Evolutionary conservation across 2,888 invertebrate genomes (phyloP).

Genomic region (Heterodera filipjevi): DNA sequence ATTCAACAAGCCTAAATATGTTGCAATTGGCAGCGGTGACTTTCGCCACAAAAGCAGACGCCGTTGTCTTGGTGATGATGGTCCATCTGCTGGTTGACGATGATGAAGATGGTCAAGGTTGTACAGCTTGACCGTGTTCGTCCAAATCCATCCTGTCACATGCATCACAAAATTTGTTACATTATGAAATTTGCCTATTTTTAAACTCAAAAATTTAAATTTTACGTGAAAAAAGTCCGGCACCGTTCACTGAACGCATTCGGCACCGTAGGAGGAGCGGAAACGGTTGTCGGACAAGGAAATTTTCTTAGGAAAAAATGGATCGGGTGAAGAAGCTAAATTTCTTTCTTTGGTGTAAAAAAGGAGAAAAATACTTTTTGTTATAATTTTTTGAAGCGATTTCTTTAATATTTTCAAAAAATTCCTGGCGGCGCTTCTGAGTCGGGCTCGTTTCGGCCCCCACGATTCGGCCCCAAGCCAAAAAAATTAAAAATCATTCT

Average conservation of each 20-base stretch:
- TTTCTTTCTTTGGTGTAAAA: too few relatives aligned
- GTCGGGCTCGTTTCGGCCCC: too few relatives aligned
- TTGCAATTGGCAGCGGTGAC: not conserved
- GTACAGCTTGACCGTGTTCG: slow-evolving; percentile 10
- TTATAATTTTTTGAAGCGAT: too few relatives aligned
- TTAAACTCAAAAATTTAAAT: not conserved
- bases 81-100: not conserved
- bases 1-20: not conserved
- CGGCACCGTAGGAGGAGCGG: not conserved
- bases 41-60: not conserved
- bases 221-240: not conserved
- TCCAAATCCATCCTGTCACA: slow-evolving; percentile 1
- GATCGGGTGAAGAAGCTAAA: too few relatives aligned
- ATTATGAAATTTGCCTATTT: too few relatives aligned
- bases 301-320: not conserved
- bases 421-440: too few relatives aligned
- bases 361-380: too few relatives aligned
- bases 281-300: slow-evolving; percentile 3
- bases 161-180: too few relatives aligned
- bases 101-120: not conserved
- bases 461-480: too few relatives aligned
- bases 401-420: too few relatives aligned
- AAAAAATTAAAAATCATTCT: too few relatives aligned
- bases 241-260: slow-evolving; percentile 12
- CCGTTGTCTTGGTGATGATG: not conserved